Evolutionary conservation across 30 jellyfish, hydroid and myxozoan genomes (phyloP).

Genomic region (Cassiopea xamachana): DNA sequence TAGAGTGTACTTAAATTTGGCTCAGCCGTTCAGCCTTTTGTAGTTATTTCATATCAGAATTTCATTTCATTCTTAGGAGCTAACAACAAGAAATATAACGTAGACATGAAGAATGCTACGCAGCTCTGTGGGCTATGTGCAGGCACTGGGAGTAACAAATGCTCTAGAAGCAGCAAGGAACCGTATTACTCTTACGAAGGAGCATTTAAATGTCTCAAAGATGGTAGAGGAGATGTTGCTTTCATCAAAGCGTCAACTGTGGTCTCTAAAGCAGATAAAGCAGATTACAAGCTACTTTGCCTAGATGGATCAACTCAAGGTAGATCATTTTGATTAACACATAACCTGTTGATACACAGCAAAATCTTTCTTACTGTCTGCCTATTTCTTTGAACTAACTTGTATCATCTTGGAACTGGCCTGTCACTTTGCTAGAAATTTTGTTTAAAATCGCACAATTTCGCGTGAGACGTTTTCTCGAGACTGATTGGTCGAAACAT

Average conservation of each 20-base stretch:
- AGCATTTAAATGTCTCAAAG: slow-evolving; percentile 53
- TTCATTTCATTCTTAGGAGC: slow-evolving; percentile 12
- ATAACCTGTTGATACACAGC: too few species aligned
- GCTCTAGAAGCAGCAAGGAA: slow-evolving; percentile 37
- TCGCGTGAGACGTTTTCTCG: too few species aligned
- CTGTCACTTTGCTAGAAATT: too few species aligned
- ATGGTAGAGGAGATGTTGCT: slow-evolving; percentile 62
- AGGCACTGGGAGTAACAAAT: slow-evolving; percentile 31
- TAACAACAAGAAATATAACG: slow-evolving; percentile 30
- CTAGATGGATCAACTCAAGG: slow-evolving; percentile 40
- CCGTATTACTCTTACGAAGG: slow-evolving; percentile 48
- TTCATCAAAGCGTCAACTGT: slow-evolving; percentile 45
- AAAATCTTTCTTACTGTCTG: too few species aligned
- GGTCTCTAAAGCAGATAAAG: neutral
- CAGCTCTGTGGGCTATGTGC: slow-evolving; percentile 39
- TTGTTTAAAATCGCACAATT: too few species aligned
- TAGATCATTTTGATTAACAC: neutral
- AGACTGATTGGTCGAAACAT: too few species aligned
- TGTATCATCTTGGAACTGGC: too few species aligned
- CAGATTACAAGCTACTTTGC: slow-evolving; percentile 43
- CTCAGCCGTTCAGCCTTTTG: neutral
- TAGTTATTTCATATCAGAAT: neutral
- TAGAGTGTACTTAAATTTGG: too few species aligned
- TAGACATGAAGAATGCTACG: neutral
- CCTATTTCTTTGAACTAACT: too few species aligned